These are phyloP conservation scores for Drosophila lowei DNA, from an alignment of 1,140 invertebrate genomes.

Conservation along the genomic window DNA sequence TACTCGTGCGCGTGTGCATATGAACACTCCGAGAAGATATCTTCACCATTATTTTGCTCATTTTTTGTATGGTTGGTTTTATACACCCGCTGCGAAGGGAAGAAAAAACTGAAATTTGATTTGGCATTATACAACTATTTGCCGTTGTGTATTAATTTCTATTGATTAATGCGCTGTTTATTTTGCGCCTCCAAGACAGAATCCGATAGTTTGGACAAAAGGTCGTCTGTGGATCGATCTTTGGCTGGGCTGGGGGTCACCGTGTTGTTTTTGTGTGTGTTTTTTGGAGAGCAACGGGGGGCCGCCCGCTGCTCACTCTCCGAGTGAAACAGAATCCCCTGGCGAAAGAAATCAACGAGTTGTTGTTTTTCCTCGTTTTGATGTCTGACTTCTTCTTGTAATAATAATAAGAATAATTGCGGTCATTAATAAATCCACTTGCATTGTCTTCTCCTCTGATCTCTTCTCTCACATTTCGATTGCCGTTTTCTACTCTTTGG, in stretches of 20 bases:
- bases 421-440: slow-evolving; percentile 80
- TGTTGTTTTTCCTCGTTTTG: slow-evolving; percentile 46
- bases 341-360: slow-evolving; percentile 70
- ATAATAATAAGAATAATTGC: slow-evolving; percentile 82
- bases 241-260: slow-evolving; percentile 44
- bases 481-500: slow-evolving; percentile 31
- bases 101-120: slow-evolving; percentile 70
- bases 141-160: slow-evolving; percentile 75
- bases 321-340: slow-evolving; percentile 46
- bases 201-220: slow-evolving; percentile 49
- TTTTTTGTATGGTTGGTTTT: slow-evolving; percentile 23
- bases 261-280: slow-evolving; percentile 31
- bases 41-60: slow-evolving; percentile 36
- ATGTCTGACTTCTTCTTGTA: slow-evolving; percentile 61
- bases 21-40: not conserved
- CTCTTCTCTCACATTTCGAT: slow-evolving; percentile 23
- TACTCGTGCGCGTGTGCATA: too few relatives aligned
- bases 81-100: slow-evolving; percentile 35
- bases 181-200: slow-evolving; percentile 70
- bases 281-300: slow-evolving; percentile 59
- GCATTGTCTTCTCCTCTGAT: slow-evolving; percentile 62
- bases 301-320: slow-evolving; percentile 59
- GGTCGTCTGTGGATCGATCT: slow-evolving; percentile 24
- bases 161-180: slow-evolving; percentile 81
- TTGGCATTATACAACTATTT: slow-evolving; percentile 78